These are phyloP conservation scores for Pherbina coryleti DNA, from an alignment of 2,888 invertebrate genomes.

Conservation along the genomic window DNA sequence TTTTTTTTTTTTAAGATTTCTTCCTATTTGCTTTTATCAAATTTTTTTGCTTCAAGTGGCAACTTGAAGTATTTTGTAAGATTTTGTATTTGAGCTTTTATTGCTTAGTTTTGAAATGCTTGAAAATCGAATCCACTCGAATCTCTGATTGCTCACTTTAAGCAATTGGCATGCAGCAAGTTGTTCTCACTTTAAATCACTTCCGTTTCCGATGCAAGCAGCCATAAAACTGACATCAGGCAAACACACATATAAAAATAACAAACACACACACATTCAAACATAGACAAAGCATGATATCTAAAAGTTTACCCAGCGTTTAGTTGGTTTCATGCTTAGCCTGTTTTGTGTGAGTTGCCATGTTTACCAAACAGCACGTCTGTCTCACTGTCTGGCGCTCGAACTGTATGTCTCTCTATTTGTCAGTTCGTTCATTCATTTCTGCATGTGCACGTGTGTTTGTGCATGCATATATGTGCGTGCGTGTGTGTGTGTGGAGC, in stretches of 20 bases:
- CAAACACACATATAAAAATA: not conserved
- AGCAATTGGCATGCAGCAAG: not conserved
- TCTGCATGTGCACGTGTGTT: not conserved
- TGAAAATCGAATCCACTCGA: not conserved
- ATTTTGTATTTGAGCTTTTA: not conserved
- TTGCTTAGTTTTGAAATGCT: not conserved
- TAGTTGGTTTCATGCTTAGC: not conserved
- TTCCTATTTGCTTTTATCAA: not conserved
- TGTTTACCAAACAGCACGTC: not conserved
- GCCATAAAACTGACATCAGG: not conserved
- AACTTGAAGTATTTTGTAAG: no score
- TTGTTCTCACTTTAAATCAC: conserved; percentile 9
- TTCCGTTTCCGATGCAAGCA: not conserved
- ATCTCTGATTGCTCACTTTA: not conserved
- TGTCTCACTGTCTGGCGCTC: not conserved
- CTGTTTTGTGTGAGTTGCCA: not conserved
- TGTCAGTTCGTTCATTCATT: not conserved
- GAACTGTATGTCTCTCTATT: not conserved
- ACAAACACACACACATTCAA: not conserved
- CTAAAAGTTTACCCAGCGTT: not conserved
- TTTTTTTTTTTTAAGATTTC: not conserved
- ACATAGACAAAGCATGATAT: not conserved
- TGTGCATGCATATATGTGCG: no score
- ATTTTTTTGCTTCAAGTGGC: not conserved
- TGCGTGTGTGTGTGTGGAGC: no score